Conservation (phyloP, 2,888 invertebrate genomes). For the Dromius quadrimaculatus region DNA sequence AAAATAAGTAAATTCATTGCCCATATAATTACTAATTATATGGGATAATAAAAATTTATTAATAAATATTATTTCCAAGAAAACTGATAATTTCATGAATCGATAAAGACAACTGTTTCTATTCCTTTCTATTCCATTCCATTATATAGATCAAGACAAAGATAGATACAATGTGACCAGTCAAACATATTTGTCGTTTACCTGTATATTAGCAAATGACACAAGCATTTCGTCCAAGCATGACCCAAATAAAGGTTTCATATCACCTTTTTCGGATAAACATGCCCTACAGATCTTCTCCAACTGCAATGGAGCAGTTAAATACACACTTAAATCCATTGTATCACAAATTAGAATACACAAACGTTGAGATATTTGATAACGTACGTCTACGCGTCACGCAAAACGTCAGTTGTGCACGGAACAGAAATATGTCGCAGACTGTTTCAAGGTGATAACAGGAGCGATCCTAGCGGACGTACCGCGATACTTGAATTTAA, state of each 20-base stretch:
- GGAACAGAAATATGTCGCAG: slow-evolving; percentile 48
- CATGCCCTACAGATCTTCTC: slow-evolving; percentile 68
- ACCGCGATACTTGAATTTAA: slow-evolving; percentile 45
- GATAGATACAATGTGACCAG: slow-evolving; percentile 31
- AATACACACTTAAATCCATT: slow-evolving; percentile 66
- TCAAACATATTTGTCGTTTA: slow-evolving; percentile 55
- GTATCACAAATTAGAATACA: slow-evolving; percentile 57
- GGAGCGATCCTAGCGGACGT: slow-evolving; percentile 52
- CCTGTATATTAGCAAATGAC: slow-evolving; percentile 66
- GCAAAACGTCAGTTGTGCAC: slow-evolving; percentile 54
- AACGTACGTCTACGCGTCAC: slow-evolving; percentile 51
- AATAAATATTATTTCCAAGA: not conserved
- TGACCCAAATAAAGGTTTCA: slow-evolving; percentile 68
- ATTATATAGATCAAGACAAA: slow-evolving; percentile 22
- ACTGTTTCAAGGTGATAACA: slow-evolving; percentile 27
- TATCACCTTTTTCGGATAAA: slow-evolving; percentile 66
- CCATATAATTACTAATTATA: not conserved
- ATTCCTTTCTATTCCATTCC: slow-evolving; percentile 31
- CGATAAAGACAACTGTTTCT: slow-evolving; percentile 35
- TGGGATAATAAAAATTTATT: not conserved
- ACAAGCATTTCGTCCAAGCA: slow-evolving; percentile 68
- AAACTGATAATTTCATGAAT: slow-evolving; percentile 29
- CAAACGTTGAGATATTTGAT: slow-evolving; percentile 59
- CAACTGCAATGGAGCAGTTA: slow-evolving; percentile 65
- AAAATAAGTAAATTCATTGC: not conserved